Evolutionary conservation across 1,140 invertebrate species (phyloP), one percentile per base, ranked within the genome.

Genomic region (Olivierus martensii): DNA sequence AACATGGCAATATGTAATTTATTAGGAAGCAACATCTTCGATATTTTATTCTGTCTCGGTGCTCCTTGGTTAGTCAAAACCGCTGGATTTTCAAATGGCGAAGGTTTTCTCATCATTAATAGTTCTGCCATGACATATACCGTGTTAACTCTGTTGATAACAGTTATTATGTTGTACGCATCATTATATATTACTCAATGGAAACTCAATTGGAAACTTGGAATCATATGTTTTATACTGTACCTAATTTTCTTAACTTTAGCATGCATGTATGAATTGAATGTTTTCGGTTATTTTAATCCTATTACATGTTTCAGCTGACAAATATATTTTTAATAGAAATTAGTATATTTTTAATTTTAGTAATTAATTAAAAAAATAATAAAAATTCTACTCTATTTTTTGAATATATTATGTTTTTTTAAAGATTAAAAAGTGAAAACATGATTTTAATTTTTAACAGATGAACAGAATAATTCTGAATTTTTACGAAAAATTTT

Each of bases 1-100:
- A 65, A 71, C 37, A 87, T 90, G 74, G 84, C 83, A 0, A 81
- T 90, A 42, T 86, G 83, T 5, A 88, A 88, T 59, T 81, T 83
- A 0, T 62, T 89, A 5, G 86, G 85, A 0, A 83, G 83, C 0
- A 89, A 88, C 59, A 86, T 84, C 0, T 70, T 90, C 61, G 84
- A 87, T 49, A 86, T 88, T 49, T 63, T 88, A 1, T 71, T 88
- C n/a, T 86, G 84, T 11, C 67, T 89, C 11, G 83, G 84, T 3
- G 62, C 87, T 14, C 85, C 85, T 0, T 90, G 85, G 86, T 75
- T 83, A 2, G 79, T 86, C 37, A 83, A 79, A 59, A 79, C 79
- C 3, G 64, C 81, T 43, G 69, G 77, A 43, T 67, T 75, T 19
- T 37, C 49, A 46, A 53, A 55, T n/a, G 38, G 37, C 10, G 42